A percentile compares a stretch with the other conserved stretches of the same genome.
phyloP scores from a whole-genome alignment of 2,113 vertebrate species.

The Prionailurus viverrinus region DNA sequence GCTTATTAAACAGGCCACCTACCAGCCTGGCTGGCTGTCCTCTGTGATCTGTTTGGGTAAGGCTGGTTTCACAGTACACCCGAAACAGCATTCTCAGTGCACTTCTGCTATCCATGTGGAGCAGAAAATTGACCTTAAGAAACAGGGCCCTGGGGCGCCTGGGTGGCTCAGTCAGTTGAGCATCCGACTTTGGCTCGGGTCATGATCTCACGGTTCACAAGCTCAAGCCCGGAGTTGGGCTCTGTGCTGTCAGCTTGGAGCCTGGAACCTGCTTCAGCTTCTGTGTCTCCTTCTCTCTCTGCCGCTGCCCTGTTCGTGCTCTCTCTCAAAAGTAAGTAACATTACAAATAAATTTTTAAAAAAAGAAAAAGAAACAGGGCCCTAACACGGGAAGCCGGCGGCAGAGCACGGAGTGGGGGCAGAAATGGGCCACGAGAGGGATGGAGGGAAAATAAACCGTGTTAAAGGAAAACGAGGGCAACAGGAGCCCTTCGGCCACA shows the following conservation, averaged over 20 bases:
- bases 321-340: too few species aligned
- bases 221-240: too few species aligned
- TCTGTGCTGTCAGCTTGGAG: too few species aligned
- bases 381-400: not conserved
- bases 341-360: too few species aligned
- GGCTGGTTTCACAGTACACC: not conserved
- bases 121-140: not conserved
- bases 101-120: not conserved
- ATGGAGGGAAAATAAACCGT: not conserved
- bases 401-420: not conserved
- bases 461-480: not conserved
- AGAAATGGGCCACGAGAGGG: not conserved
- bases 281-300: too few species aligned
- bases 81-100: not conserved
- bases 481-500: not conserved
- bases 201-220: too few species aligned
- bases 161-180: too few species aligned
- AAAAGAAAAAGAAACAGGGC: not conserved
- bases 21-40: not conserved
- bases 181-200: too few species aligned
- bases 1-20: not conserved
- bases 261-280: too few species aligned
- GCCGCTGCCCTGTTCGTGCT: too few species aligned
- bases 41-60: rapidly evolving
- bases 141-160: not conserved